Evolutionary conservation across 2,797 vertebrate genomes (phyloP).

Genomic region (Coregonus ussuriensis): DNA sequence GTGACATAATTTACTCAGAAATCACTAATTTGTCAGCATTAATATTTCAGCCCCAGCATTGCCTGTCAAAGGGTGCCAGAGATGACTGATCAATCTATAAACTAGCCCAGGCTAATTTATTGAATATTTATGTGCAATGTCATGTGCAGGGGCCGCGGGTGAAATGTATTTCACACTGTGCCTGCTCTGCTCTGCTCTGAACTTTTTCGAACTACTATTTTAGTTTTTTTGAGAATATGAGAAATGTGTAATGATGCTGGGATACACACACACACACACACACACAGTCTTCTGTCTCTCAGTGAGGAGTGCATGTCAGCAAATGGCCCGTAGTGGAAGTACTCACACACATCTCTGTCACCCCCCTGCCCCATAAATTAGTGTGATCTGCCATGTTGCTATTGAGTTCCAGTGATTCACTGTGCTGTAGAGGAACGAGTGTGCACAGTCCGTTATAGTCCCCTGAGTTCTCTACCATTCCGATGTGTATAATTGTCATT

Average conservation of each 20-base stretch:
- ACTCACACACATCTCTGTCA: not conserved
- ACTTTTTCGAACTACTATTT: conserved; percentile 75
- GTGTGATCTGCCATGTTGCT: conserved; percentile 34
- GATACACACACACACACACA: not conserved
- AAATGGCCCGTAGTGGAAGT: conserved; percentile 37
- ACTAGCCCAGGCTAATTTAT: conserved; percentile 96
- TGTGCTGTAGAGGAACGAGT: conserved; percentile 3
- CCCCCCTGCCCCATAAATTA: conserved; percentile 42
- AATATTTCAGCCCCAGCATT: conserved; percentile 97
- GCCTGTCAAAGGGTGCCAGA: conserved; percentile 95
- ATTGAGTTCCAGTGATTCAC: conserved; percentile 36
- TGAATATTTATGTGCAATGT: conserved; percentile 99
- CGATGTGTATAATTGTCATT: conserved; percentile 54
- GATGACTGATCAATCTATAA: conserved; percentile 99
- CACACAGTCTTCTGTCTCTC: not conserved
- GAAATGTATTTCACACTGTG: conserved; percentile 84
- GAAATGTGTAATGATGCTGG: conserved; percentile 45
- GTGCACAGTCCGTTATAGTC: not conserved
- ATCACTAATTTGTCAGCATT: conserved; percentile 99
- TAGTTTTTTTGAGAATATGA: conserved; percentile 32
- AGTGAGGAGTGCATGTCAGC: conserved; percentile 3
- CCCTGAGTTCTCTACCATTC: conserved; percentile 27
- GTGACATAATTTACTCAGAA: conserved; percentile 99
- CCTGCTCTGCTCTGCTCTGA: conserved; percentile 70
- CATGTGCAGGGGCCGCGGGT: conserved; percentile 87